phyloP scores from a whole-genome alignment of 2,888 invertebrate genomes.

The Diploptera punctata region DNA sequence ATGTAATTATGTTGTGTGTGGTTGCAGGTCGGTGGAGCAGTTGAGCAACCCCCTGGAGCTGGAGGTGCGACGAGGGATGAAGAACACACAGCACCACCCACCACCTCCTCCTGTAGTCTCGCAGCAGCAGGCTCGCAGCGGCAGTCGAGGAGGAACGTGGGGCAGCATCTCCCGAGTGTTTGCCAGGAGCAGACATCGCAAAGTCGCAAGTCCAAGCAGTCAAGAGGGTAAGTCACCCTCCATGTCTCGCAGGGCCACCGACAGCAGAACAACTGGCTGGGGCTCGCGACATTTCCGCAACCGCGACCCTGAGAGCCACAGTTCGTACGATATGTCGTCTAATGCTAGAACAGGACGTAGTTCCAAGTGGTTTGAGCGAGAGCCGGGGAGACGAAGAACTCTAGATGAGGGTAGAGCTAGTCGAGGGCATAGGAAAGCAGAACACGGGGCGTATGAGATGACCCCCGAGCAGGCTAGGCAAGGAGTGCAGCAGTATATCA shows the following conservation, averaged over 20 bases:
- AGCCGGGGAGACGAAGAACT: constrained; percentile 17
- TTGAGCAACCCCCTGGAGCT: constrained; percentile 70
- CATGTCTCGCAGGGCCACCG: background rate
- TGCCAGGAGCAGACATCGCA: constrained; percentile 83
- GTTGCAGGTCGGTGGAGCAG: constrained; percentile 78
- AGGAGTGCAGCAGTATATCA: constrained; percentile 14
- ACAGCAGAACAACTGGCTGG: constrained; percentile 15
- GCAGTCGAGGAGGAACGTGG: constrained; percentile 82
- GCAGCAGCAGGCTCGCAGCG: constrained; percentile 52
- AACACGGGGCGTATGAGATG: constrained; percentile 25
- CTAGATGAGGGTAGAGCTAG: constrained; percentile 16
- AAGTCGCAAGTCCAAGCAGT: constrained; percentile 71
- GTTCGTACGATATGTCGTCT: constrained; percentile 18
- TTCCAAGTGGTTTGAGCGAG: constrained; percentile 13
- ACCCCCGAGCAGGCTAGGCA: constrained; percentile 21
- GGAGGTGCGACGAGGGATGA: constrained; percentile 49
- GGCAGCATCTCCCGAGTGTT: constrained; percentile 91
- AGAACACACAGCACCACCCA: constrained; percentile 21
- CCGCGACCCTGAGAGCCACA: constrained; percentile 10
- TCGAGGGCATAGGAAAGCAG: background rate
- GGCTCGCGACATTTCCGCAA: constrained; percentile 18
- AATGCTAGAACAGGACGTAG: background rate
- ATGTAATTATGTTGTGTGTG: no score
- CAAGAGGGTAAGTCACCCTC: constrained; percentile 63
- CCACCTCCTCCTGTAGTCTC: constrained; percentile 40